A percentile compares a stretch with the other conserved stretches of the same genome.
Evolutionary conservation across 2,888 invertebrate genomes (phyloP).

Genomic region (Oxytorus armatus): DNA sequence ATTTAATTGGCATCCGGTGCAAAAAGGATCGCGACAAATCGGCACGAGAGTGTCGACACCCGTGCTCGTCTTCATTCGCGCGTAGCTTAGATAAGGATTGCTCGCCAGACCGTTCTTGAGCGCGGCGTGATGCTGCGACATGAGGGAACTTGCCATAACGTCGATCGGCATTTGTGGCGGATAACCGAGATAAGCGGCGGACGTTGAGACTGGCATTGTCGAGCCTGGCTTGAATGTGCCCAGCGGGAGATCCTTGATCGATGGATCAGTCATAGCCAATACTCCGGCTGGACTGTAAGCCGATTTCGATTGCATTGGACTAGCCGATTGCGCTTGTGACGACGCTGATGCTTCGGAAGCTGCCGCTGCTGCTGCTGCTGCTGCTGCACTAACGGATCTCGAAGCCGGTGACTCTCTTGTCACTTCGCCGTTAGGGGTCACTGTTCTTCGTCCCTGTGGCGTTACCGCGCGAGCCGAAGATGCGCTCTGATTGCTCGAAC

Average conservation of each 20-base stretch:
- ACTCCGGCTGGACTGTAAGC: slow-evolving; percentile 86
- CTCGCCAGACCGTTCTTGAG: slow-evolving; percentile 89
- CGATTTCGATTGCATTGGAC: slow-evolving; percentile 74
- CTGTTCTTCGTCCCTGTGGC: slow-evolving; percentile 86
- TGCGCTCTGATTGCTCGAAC: slow-evolving; percentile 92
- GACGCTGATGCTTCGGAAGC: slow-evolving; percentile 50
- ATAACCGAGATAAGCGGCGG: slow-evolving; percentile 87
- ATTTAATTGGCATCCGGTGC: slow-evolving; percentile 95
- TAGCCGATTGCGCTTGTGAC: slow-evolving; percentile 59
- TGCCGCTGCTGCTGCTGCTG: slow-evolving; percentile 41
- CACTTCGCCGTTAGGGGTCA: slow-evolving; percentile 84
- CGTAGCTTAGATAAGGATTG: slow-evolving; percentile 94
- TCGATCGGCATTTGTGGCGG: slow-evolving; percentile 90
- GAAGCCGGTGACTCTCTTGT: slow-evolving; percentile 81
- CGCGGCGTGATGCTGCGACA: slow-evolving; percentile 91
- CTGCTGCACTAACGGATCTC: slow-evolving; percentile 78
- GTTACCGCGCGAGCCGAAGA: slow-evolving; percentile 85
- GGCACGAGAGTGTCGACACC: slow-evolving; percentile 90
- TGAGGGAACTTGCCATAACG: slow-evolving; percentile 90
- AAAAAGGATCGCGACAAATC: slow-evolving; percentile 95
- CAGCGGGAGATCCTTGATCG: slow-evolving; percentile 88
- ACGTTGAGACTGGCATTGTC: slow-evolving; percentile 84
- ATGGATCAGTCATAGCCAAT: slow-evolving; percentile 87
- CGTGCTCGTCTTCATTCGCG: slow-evolving; percentile 91
- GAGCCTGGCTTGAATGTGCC: slow-evolving; percentile 88